phyloP scores from a whole-genome alignment of 2,888 invertebrate species.

The Euspilapteryx auroguttella region DNA sequence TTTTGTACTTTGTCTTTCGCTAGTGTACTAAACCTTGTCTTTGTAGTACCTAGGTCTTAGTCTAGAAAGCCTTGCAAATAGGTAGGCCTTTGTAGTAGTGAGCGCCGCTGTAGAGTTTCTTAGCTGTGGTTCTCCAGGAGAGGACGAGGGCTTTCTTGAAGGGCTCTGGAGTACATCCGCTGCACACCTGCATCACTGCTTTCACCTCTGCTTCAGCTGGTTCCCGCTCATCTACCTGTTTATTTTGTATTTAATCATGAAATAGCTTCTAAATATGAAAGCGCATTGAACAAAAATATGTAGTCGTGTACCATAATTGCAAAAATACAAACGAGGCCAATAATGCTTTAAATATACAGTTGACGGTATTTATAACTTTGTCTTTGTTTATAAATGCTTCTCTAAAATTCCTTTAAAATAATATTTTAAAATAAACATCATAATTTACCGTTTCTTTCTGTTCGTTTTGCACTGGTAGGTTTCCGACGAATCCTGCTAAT shows the following conservation, averaged over 20 bases:
- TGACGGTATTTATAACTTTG: no score
- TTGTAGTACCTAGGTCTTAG: no score
- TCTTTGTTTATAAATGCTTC: no score
- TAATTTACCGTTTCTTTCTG: constrained; percentile 62
- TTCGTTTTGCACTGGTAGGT: constrained; percentile 60
- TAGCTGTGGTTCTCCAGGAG: constrained; percentile 73
- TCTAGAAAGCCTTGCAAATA: constrained; percentile 66
- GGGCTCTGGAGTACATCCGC: constrained; percentile 74
- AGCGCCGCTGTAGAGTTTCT: constrained; percentile 74
- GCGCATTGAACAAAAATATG: no score
- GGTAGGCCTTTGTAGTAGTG: constrained; percentile 68
- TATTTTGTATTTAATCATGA: background rate
- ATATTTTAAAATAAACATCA: no score
- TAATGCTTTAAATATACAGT: no score
- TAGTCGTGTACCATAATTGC: no score
- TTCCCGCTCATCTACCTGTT: constrained; percentile 70
- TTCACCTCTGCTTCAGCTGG: constrained; percentile 83
- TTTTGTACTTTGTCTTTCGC: no score
- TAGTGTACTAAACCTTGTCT: no score
- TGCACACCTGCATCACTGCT: constrained; percentile 78
- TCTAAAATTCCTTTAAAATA: no score
- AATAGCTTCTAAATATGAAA: no score
- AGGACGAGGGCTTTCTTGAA: constrained; percentile 79
- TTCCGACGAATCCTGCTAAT: constrained; percentile 71
- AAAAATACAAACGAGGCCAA: no score